A percentile compares a stretch with the other conserved stretches of the same genome.
Evolutionary conservation across 2,113 vertebrate species (phyloP).

Genomic region (Cheirogaleus medius): DNA sequence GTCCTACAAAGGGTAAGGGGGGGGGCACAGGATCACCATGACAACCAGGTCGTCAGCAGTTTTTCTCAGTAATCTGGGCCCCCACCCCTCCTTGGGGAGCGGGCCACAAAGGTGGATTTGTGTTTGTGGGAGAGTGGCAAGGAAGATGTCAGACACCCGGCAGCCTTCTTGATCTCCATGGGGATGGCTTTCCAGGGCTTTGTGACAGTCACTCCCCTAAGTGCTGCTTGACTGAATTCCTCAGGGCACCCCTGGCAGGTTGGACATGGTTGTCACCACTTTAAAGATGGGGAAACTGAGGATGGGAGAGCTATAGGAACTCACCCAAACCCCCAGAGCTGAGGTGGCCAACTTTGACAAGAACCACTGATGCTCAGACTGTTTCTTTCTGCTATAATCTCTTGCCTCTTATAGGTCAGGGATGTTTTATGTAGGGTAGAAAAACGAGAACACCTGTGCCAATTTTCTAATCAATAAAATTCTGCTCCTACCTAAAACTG

Average conservation of each 20-base stretch:
- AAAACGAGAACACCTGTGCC: not conserved
- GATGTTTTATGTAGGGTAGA: not conserved
- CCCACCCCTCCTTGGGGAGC: not conserved
- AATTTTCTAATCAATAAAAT: too few relatives aligned
- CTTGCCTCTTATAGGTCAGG: not conserved
- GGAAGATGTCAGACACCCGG: not conserved
- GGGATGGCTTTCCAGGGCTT: not conserved
- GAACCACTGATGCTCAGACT: not conserved
- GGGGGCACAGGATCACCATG: not conserved
- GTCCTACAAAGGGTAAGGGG: slow-evolving; percentile 80
- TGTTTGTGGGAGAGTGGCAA: not conserved
- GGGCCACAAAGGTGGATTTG: not conserved
- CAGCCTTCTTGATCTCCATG: not conserved
- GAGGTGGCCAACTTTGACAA: too few relatives aligned
- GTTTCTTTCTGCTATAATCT: too few relatives aligned
- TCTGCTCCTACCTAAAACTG: not conserved
- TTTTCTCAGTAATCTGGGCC: not conserved
- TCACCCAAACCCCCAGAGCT: not conserved
- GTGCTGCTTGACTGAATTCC: not conserved
- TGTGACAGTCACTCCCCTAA: not conserved
- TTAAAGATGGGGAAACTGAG: not conserved
- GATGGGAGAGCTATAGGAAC: too few relatives aligned
- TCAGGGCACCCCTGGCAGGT: not conserved
- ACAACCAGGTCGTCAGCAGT: not conserved
- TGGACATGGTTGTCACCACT: not conserved